Percentiles rank a stretch among this genome's conserved stretches.
Evolutionary conservation across 1,140 invertebrate genomes (phyloP).

Genomic region (Drosophila sp.): DNA sequence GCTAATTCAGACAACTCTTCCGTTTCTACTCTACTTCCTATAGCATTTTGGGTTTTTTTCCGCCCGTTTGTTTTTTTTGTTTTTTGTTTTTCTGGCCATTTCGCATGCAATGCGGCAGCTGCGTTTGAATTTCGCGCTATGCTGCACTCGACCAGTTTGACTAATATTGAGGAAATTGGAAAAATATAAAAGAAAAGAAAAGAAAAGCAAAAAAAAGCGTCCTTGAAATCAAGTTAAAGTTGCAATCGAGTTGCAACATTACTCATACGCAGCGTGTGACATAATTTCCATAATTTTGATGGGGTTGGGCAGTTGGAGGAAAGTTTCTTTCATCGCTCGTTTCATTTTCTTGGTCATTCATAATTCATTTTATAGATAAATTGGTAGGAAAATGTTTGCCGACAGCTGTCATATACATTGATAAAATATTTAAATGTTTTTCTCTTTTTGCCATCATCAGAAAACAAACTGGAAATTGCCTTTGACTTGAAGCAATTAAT

Average conservation of each 20-base stretch:
- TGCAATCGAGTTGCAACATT: conserved; percentile 51
- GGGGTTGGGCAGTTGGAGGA: neutral
- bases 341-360: conserved; percentile 41
- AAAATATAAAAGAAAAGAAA: neutral
- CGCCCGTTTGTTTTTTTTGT: conserved; percentile 24
- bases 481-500: conserved; percentile 72
- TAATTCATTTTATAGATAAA: conserved; percentile 70
- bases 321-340: neutral
- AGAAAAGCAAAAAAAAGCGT: conserved; percentile 13
- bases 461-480: conserved; percentile 46
- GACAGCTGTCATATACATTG: conserved; percentile 61
- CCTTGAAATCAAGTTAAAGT: conserved; percentile 58
- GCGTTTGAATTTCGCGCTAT: conserved; percentile 78
- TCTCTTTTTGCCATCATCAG: conserved; percentile 13
- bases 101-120: conserved; percentile 66
- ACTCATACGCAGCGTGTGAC: conserved; percentile 74
- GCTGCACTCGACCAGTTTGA: conserved; percentile 69
- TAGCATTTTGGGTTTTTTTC: neutral
- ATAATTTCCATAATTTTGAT: conserved; percentile 50
- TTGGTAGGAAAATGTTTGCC: conserved; percentile 59
- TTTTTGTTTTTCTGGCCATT: conserved; percentile 37
- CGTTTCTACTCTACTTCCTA: conserved; percentile 36
- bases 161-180: conserved; percentile 66
- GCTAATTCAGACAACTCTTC: conserved; percentile 73
- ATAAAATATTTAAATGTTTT: conserved; percentile 72